Evolutionary conservation across 2,797 vertebrate species (phyloP), one percentile per base, ranked within the genome.

Genomic region (Gila robusta): DNA sequence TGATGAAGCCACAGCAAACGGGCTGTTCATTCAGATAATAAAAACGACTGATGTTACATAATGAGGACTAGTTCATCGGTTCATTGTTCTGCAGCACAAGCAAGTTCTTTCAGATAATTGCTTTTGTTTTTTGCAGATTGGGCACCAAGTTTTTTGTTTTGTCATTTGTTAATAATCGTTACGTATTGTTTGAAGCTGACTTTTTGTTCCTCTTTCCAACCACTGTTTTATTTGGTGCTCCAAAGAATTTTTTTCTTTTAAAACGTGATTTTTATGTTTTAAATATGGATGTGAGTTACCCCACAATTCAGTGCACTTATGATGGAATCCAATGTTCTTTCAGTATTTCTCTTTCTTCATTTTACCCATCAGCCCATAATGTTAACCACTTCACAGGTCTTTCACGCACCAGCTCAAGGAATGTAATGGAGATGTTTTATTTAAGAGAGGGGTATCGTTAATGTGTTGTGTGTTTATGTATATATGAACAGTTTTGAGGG

Each of bases 371-470:
- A 72, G 64, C 49, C 69, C 41, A 54, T 70, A 41, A 62, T 67
- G 44, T 84, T 71, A 69, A 78, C 83, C 85, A 86, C 86, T 88
- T 82, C 71, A 78, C 52, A 56, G 44, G 82, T 87, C 83, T 89
- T 83, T 82, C 59, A 82, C 23, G 44, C 89, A 90, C 88, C 89
- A 90, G 89, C 89, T 89, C 82, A 87, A 87, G 85, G 88, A 90
- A 89, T 90, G 89, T 90, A 90, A 88, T 80, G 79, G 88, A 82
- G 5, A 85, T 83, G 89, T 85, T 90, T 87, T 87, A 87, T 87
- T 89, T 89, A 88, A 87, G 49, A 80, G 79, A 84, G 52, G 69
- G 76, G 79, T 80, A 82, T 32, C n/a, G 23, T 49, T 72, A 73
- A 17, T 81, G 72, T 83, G 64, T 72, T 47, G 79, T 82, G n/a